Evolutionary conservation across 92 coral and sea anemone genomes (phyloP).

Genomic region (Porites rus): DNA sequence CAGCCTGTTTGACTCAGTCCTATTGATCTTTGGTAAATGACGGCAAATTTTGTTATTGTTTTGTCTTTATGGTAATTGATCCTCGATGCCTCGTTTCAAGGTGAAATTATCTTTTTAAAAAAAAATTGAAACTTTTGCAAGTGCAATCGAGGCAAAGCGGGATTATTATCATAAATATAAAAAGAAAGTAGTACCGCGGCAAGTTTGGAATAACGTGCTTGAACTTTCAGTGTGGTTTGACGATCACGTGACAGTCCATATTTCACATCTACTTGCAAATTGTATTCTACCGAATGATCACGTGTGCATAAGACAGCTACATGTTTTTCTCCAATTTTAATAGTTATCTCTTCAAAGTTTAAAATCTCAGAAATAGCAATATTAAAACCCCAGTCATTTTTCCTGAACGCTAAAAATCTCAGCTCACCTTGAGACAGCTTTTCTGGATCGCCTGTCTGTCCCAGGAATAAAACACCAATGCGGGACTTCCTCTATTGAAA

Average conservation of each 20-base stretch:
- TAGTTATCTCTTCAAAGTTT: not conserved
- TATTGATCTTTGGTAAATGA: no score
- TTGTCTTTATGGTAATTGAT: no score
- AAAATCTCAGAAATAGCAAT: not conserved
- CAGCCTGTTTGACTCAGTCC: no score
- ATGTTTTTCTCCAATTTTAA: not conserved
- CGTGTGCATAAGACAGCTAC: not conserved
- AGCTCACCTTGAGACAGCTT: conserved; percentile 86
- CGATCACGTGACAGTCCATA: conserved; percentile 12
- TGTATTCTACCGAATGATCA: not conserved
- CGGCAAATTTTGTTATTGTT: no score
- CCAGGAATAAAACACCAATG: conserved; percentile 96
- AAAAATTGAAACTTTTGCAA: no score
- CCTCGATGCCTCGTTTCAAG: no score
- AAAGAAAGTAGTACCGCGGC: no score
- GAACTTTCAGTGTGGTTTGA: not conserved
- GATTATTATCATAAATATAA: no score
- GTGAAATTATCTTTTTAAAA: no score
- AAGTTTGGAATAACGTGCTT: no score
- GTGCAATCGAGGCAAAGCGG: no score
- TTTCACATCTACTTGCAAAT: no score
- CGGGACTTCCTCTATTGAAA: conserved; percentile 87
- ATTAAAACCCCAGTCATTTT: not conserved
- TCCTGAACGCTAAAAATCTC: not conserved
- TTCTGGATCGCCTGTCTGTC: conserved; percentile 90